Base-by-base conservation (phyloP, 2,888 invertebrate species). In the Prosopocoilus inquinatus region DNA sequence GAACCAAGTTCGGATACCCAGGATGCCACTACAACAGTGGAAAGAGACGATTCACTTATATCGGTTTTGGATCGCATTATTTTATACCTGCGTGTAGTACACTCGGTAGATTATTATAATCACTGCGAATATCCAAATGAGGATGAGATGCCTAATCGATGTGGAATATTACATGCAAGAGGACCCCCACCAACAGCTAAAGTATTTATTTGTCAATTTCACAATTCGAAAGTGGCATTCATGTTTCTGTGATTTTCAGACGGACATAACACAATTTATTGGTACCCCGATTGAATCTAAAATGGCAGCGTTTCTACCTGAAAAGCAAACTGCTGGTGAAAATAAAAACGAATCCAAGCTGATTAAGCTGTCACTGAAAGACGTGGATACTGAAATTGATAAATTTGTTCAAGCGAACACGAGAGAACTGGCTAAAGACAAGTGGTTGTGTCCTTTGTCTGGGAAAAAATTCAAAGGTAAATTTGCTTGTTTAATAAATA, bases 101-200 rank as follows among this genome's bases (percentile, higher is more conserved):
- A 99, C 77, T 98, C 98, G 0, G 91, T 99, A 50, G 99, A 99
- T 77, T 99, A 95, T 76, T 99, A 99, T 79, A 97, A 97, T 79
- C 96, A 96, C 72, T 96, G 95, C 72, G 98, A 99, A 73, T 99
- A 99, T 78, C 96, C 97, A 0, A 96, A 96, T 69, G 99, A 99
- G 77, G 99, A 99, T 75, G 96, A 97, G 77, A 99, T 99, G 99
- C 99, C 99, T 0, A 98, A 99, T 77, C 84, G 96, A 35, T 96
- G 98, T 77, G 98, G 98, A 8, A 96, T 99, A 64, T 92, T 99
- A 83, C 99, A 99, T 72, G 96, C 96, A 0, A 84, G 99, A 46
- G 96, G 96, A 2, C 88, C 89, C 8, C 84, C 92, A 0, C 95
- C 96, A 0, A 83, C 87, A 7, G 87, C 89, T 51, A 94, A 94